Percentiles rank a stretch among this genome's conserved stretches.
phyloP scores from a whole-genome alignment of 2,888 invertebrate genomes.

The Aradus depressus region DNA sequence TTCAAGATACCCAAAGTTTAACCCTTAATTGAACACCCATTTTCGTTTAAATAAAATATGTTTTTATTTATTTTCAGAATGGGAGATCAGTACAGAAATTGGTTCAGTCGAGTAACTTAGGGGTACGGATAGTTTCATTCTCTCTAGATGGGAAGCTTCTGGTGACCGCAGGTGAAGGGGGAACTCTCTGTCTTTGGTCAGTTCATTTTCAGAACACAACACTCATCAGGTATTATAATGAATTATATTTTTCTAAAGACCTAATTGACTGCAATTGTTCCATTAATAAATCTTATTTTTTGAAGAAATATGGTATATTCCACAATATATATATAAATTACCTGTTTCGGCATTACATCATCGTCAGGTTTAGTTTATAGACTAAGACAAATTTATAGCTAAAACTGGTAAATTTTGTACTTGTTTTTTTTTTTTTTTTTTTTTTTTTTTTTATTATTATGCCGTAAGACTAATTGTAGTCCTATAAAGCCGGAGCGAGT shows the following conservation, averaged over 20 bases:
- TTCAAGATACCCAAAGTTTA: too few relatives aligned
- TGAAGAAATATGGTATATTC: background rate
- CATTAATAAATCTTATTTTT: background rate
- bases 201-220: slow-evolving; percentile 37
- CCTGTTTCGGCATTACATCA: background rate
- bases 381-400: too few relatives aligned
- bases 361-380: too few relatives aligned
- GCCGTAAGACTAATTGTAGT: too few relatives aligned
- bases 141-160: slow-evolving; percentile 52
- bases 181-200: slow-evolving; percentile 59
- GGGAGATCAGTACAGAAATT: slow-evolving; percentile 49
- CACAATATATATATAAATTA: background rate
- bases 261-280: background rate
- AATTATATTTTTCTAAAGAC: background rate
- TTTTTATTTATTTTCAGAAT: slow-evolving; percentile 36
- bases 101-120: slow-evolving; percentile 53
- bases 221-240: background rate
- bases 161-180: slow-evolving; percentile 60
- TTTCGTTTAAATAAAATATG: too few relatives aligned
- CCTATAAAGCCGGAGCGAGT: too few relatives aligned
- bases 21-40: too few relatives aligned
- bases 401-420: too few relatives aligned
- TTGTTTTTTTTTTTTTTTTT: too few relatives aligned
- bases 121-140: slow-evolving; percentile 54
- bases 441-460: too few relatives aligned